Evolutionary conservation across 2,888 invertebrate species (phyloP), one percentile per base, ranked within the genome.

Genomic region (Altica lythri): DNA sequence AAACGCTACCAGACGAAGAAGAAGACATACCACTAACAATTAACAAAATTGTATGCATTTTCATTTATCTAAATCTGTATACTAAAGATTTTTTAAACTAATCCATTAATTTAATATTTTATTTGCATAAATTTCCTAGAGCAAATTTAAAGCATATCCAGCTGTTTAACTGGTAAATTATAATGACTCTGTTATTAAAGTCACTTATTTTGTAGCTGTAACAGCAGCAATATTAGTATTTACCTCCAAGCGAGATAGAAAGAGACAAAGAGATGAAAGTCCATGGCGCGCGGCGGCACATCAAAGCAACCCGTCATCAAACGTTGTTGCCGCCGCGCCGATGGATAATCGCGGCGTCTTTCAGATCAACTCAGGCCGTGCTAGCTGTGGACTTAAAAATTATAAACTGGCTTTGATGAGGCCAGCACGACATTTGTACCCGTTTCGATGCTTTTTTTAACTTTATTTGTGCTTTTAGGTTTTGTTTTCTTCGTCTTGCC

Each of bases 371-470:
- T 55, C 46, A 30, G 49, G 46, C 55, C 50, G 46, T 53, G 49
- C 50, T 46, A 35, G 46, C 55, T 55, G 43, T 53, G 49, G 61
- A 65, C 64, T 67, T 67, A 64, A 63, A 67, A 67, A 67, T 67
- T 65, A 67, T 60, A 62, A 65, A 67, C 61, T 62, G 55, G 66
- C 66, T 67, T 66, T 67, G 66, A 67, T 63, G 64, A 57, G 55
- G 51, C 61, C 57, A 55, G 57, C 58, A 56, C 61, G 63, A 64
- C 64, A 62, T 61, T 61, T 61, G 62, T 63, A 59, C 56, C 45
- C 50, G 53, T 51, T 50, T 55, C 48, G 34, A 53, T 51, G 27
- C 57, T 56, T 47, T 49, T 57, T 61, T 62, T 55, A 47, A 30
- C n/a, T n/a, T 53, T 51, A 54, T 51, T 53, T 51, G 53, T 53